Conservation (phyloP, 2,113 vertebrate species). For the Scytalopus superciliaris region DNA sequence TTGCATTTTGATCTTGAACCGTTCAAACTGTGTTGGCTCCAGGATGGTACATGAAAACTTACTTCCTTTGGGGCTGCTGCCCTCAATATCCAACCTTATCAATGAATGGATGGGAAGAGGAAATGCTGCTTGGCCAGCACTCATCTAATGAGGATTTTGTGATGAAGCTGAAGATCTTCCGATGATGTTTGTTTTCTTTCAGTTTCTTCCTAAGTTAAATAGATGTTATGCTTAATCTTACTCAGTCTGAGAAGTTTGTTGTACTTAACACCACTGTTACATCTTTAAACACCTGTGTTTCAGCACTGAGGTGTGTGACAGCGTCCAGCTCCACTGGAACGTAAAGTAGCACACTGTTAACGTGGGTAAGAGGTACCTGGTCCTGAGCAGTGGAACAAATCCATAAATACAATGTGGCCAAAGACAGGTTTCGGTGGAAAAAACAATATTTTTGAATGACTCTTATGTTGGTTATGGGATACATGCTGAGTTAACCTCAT, state of each 20-base stretch:
- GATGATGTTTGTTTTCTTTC: neutral
- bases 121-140: neutral
- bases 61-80: neutral
- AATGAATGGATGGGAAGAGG: neutral
- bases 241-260: neutral
- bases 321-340: neutral
- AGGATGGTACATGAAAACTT: neutral
- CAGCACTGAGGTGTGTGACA: neutral
- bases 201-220: neutral
- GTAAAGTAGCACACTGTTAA: neutral
- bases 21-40: neutral
- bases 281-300: neutral
- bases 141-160: neutral
- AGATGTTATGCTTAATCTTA: neutral
- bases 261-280: neutral
- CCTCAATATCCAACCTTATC: neutral
- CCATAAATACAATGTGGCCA: neutral
- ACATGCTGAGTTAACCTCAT: constrained; percentile 86
- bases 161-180: neutral
- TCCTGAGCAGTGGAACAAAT: neutral
- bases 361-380: neutral
- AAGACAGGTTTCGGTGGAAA: neutral
- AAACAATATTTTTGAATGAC: constrained; percentile 58
- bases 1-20: neutral
- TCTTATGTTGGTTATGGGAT: constrained; percentile 60